Percentiles rank a stretch among this genome's conserved stretches.
These are phyloP conservation scores for Xestia ashworthii DNA, from an alignment of 2,888 invertebrate species.

Conservation along the genomic window DNA sequence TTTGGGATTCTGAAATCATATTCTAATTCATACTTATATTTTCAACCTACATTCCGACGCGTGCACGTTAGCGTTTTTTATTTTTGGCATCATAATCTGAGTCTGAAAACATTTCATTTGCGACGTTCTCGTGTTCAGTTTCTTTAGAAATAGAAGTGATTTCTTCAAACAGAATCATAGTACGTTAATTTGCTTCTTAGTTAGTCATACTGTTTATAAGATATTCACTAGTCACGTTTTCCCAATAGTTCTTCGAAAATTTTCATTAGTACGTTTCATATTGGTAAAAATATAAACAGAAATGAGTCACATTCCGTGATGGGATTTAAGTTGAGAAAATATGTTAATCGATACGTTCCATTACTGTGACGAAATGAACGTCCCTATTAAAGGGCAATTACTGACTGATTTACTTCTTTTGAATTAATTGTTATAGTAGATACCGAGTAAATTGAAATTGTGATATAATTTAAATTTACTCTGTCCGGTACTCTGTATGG, in stretches of 20 bases:
- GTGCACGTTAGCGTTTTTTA: slow-evolving; percentile 30
- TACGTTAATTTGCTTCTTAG: slow-evolving; percentile 9
- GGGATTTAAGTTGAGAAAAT: neutral
- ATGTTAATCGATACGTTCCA: slow-evolving; percentile 1
- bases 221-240: slow-evolving; percentile 16
- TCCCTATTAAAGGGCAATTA: neutral
- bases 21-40: slow-evolving; percentile 31
- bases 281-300: slow-evolving; percentile 14
- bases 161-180: slow-evolving; percentile 17
- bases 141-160: slow-evolving; percentile 35
- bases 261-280: neutral
- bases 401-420: neutral
- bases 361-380: neutral
- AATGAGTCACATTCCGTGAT: slow-evolving; percentile 23
- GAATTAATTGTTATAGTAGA: neutral
- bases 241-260: slow-evolving; percentile 9
- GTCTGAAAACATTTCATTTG: slow-evolving; percentile 23
- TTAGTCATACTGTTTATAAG: slow-evolving; percentile 32
- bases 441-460: too few species aligned
- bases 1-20: slow-evolving; percentile 32
- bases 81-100: slow-evolving; percentile 26
- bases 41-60: slow-evolving; percentile 28
- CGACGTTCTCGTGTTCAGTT: neutral
- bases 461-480: neutral
- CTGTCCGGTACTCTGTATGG: too few species aligned